phyloP scores from a whole-genome alignment of 2,888 invertebrate species.

The Andrena camellia region DNA sequence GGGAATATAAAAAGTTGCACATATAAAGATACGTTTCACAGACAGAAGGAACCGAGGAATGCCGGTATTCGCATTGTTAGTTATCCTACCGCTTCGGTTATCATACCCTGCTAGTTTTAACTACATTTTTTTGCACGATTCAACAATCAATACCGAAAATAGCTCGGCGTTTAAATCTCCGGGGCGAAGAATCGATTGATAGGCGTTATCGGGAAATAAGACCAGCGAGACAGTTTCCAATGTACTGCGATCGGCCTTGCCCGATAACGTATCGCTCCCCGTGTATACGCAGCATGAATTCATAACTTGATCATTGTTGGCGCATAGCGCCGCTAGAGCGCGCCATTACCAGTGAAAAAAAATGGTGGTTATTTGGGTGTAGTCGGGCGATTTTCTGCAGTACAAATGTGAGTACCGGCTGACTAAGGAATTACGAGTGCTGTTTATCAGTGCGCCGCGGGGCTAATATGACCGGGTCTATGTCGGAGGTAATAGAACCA shows the following conservation, averaged over 20 bases:
- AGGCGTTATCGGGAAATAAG: slow-evolving; percentile 22
- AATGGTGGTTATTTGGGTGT: slow-evolving; percentile 84
- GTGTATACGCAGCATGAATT: slow-evolving; percentile 45
- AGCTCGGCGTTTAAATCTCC: neutral
- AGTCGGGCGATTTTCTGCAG: slow-evolving; percentile 80
- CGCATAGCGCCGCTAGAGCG: slow-evolving; percentile 73
- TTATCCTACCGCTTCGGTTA: neutral
- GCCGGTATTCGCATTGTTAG: neutral
- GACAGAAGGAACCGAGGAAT: neutral
- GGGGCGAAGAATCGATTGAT: neutral
- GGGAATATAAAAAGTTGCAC: neutral
- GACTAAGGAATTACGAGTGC: slow-evolving; percentile 71
- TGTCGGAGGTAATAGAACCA: slow-evolving; percentile 64
- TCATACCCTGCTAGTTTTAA: neutral
- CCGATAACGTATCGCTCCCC: slow-evolving; percentile 24
- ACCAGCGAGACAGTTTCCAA: slow-evolving; percentile 27
- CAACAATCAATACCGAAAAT: slow-evolving; percentile 2
- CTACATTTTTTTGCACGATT: neutral
- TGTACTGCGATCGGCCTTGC: neutral
- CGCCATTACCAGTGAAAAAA: slow-evolving; percentile 73
- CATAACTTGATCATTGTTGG: slow-evolving; percentile 49
- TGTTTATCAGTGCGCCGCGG: slow-evolving; percentile 69
- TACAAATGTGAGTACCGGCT: slow-evolving; percentile 81
- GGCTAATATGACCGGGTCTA: slow-evolving; percentile 70
- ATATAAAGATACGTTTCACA: neutral